Evolutionary conservation across 2,113 vertebrate species (phyloP), one percentile per base, ranked within the genome.

Genomic region (Eulemur macaco): DNA sequence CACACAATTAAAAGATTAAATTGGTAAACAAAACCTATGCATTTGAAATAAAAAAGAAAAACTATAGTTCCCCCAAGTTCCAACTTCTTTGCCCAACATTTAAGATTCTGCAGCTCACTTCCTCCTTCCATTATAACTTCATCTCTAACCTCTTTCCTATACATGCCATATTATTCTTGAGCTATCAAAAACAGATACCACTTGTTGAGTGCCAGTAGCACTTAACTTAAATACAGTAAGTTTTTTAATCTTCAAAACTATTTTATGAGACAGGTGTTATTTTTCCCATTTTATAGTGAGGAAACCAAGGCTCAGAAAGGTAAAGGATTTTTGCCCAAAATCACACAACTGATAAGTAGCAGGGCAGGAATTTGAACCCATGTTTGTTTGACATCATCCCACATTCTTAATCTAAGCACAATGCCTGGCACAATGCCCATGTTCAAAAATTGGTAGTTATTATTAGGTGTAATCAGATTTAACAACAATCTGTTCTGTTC

Each of bases 161-260:
- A 60, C 4, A 89, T 77, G 50, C 34, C 45, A 74, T 21, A 58
- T 58, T 89, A 60, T 45, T 78, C 29, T 76, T 83, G 47, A 9
- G 25, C 54, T 73, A 80, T 37, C 12, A 91, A 54, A 90, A 58
- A 31, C 25, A 76, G 4, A 34, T 80, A 58, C 27, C 34, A 81
- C 58, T 81, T 83, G 6, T n/a, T 86, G 74, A 37, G 20, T 45
- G 25, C 47, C 64, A 80, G 9, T 39, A 37, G 1, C 60, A 74
- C 20, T 84, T 54, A 81, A 13, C 23, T 71, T 87, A 56, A 15
- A 56, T 34, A 78, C 9, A 56, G 74, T n/a, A 74, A 77, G 29
- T 76, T 86, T 52, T 60, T 87, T 88, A 80, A 42, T 93, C 47
- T 87, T 88, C 18, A 63, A 93, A 87, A 78, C 39, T 18, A 60